Evolutionary conservation across 1,140 invertebrate genomes (phyloP).

Genomic region (Papilio helenus): DNA sequence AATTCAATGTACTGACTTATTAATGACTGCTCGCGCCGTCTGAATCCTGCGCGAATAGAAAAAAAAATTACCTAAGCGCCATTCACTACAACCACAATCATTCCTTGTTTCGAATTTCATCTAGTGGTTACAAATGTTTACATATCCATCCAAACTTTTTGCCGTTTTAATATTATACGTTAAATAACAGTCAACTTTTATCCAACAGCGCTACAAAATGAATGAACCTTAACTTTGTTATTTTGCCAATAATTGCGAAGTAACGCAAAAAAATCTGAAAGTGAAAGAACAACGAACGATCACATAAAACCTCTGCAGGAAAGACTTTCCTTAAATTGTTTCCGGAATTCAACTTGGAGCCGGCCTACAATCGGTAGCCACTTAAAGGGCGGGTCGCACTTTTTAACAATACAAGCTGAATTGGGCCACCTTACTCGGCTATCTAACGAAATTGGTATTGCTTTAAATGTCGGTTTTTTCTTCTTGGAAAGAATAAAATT

Average conservation of each 20-base stretch:
- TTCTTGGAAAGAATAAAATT: neutral
- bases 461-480: slow-evolving; percentile 26
- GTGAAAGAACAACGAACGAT: slow-evolving; percentile 14
- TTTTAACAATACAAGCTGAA: slow-evolving; percentile 33
- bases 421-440: slow-evolving; percentile 9
- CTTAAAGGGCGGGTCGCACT: slow-evolving; percentile 35
- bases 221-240: neutral
- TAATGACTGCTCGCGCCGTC: no score
- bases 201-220: neutral
- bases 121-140: neutral
- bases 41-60: no score
- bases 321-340: slow-evolving; percentile 35
- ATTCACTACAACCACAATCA: no score
- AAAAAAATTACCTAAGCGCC: no score
- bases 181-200: neutral
- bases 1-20: no score
- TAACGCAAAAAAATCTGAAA: slow-evolving; percentile 6
- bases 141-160: no score
- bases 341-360: slow-evolving; percentile 24
- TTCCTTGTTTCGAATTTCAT: neutral
- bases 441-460: slow-evolving; percentile 25
- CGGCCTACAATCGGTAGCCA: slow-evolving; percentile 21
- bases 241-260: slow-evolving; percentile 1
- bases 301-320: slow-evolving; percentile 27
- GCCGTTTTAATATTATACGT: no score